These are phyloP conservation scores for Halisarca cf. caerulea DNA, from an alignment of 37 sponge, comb jelly and placozoan genomes.

Conservation along the genomic window DNA sequence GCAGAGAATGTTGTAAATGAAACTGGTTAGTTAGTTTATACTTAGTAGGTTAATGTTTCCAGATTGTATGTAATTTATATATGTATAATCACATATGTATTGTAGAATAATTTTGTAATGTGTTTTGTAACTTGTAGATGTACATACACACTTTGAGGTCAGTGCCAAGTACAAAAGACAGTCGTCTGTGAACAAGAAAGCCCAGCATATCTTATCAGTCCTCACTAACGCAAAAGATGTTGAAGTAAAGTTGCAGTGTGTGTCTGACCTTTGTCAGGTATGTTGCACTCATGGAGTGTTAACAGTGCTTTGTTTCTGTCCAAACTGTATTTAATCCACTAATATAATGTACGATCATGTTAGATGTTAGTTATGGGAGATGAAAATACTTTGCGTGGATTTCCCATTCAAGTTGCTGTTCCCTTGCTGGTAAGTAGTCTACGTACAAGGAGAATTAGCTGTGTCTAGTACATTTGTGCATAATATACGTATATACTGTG, in stretches of 20 bases:
- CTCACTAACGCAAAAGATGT: background rate
- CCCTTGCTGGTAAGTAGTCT: slow-evolving; percentile 78
- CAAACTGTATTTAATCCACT: background rate
- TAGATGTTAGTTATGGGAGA: slow-evolving; percentile 95
- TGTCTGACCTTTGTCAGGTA: background rate
- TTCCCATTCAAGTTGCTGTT: slow-evolving; percentile 89
- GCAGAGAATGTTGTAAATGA: no score
- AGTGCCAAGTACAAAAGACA: no score
- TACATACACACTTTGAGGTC: no score
- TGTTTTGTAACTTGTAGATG: no score
- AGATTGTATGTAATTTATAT: no score
- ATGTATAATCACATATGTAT: no score
- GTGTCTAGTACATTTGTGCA: background rate
- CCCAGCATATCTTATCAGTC: background rate
- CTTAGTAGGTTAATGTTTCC: no score
- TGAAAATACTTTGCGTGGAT: slow-evolving; percentile 93
- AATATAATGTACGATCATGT: background rate
- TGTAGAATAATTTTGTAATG: no score
- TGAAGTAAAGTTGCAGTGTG: background rate
- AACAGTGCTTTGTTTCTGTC: background rate
- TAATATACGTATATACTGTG: background rate
- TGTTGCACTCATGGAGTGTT: background rate
- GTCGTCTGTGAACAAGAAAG: background rate
- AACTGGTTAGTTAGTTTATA: no score
- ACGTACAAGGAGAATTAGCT: background rate